These are phyloP conservation scores for Eugnorisma glareosa DNA, from an alignment of 2,888 invertebrate species.

Conservation along the genomic window DNA sequence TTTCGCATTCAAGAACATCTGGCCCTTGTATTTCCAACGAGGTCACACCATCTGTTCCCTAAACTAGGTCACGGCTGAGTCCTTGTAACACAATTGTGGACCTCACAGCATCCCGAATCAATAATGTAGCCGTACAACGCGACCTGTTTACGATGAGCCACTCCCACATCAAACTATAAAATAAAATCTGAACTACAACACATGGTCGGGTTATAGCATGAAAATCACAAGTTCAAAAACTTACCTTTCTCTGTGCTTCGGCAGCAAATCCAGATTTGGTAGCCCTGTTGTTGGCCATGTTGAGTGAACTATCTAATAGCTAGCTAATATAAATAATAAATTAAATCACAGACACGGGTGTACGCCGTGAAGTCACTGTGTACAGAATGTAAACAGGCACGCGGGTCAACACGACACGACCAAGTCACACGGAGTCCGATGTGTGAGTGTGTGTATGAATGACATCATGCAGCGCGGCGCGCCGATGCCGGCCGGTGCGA, in stretches of 20 bases:
- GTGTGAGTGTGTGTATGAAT: constrained; percentile 89
- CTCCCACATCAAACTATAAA: constrained; percentile 59
- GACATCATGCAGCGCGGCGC: constrained; percentile 84
- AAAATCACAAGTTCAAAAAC: constrained; percentile 71
- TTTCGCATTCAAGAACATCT: constrained; percentile 51
- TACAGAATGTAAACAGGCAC: constrained; percentile 87
- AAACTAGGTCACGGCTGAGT: constrained; percentile 87
- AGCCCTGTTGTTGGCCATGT: constrained; percentile 95
- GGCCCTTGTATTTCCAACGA: constrained; percentile 46
- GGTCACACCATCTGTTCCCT: constrained; percentile 65
- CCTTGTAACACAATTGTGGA: constrained; percentile 85
- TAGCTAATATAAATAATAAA: constrained; percentile 80
- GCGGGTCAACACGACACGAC: constrained; percentile 76
- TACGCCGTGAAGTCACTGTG: constrained; percentile 85
- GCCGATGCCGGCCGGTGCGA: constrained; percentile 72
- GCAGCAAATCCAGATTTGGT: constrained; percentile 98
- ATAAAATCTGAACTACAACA: constrained; percentile 63
- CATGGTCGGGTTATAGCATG: constrained; percentile 69
- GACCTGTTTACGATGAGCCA: constrained; percentile 72
- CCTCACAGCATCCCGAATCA: constrained; percentile 87
- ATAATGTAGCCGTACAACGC: constrained; percentile 74
- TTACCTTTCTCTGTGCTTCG: constrained; percentile 98
- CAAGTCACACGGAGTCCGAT: constrained; percentile 80
- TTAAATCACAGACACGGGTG: constrained; percentile 87
- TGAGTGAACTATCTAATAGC: constrained; percentile 76